These are phyloP conservation scores for Valencia hispanica DNA, from an alignment of 2,797 vertebrate species.

Conservation along the genomic window DNA sequence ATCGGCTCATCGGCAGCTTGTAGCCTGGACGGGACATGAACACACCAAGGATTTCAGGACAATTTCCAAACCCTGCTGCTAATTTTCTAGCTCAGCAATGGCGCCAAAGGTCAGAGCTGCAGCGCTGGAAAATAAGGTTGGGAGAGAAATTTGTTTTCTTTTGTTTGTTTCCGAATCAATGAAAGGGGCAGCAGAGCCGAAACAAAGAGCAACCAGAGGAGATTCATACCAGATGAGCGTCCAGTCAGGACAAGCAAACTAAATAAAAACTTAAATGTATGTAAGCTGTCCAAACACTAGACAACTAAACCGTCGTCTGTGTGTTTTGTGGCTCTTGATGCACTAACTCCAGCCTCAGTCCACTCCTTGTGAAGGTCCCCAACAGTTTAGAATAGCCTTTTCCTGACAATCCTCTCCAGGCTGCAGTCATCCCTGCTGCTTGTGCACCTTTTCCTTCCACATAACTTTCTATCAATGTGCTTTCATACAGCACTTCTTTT, in stretches of 20 bases:
- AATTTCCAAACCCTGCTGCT: background rate
- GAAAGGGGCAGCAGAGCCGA: conserved; percentile 22
- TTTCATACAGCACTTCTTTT: no score
- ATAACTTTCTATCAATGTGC: no score
- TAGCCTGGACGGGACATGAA: conserved; percentile 58
- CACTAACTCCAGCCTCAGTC: no score
- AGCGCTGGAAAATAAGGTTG: conserved; percentile 22
- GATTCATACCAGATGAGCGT: conserved; percentile 18
- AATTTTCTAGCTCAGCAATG: conserved; percentile 44
- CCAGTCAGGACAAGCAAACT: background rate
- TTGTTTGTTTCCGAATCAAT: conserved; percentile 45
- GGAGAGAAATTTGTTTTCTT: conserved; percentile 9
- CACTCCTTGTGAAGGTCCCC: no score
- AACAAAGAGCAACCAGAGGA: conserved; percentile 7
- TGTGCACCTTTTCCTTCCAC: no score
- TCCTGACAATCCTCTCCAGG: no score
- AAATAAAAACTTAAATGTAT: background rate
- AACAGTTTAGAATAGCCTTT: no score
- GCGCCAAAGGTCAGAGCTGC: conserved; percentile 26
- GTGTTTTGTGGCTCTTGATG: no score
- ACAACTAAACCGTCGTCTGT: no score
- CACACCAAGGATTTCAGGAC: conserved; percentile 14
- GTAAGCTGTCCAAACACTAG: background rate
- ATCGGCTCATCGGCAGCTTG: conserved; percentile 61
- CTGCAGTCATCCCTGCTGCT: no score